Evolutionary conservation across 2,797 vertebrate species (phyloP), one percentile per base, ranked within the genome.

Genomic region (Dallia pectoralis): DNA sequence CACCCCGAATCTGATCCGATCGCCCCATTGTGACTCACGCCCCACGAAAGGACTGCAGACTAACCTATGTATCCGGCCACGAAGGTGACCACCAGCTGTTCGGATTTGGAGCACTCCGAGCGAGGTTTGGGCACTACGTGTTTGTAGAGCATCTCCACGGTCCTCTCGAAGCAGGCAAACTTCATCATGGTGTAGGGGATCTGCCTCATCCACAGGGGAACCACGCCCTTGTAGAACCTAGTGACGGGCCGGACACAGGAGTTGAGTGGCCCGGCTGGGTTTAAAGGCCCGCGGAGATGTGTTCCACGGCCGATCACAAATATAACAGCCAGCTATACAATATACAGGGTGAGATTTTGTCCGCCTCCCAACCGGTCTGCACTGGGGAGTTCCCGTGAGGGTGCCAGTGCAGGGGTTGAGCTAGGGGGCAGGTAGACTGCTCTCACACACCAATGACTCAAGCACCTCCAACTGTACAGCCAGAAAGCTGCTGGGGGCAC

Each of bases 171-270:
- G 91, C 98, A 99, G 83, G 98, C 94, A 4, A 99, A 99, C 84
- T 99, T 99, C 97, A 99, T 99, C 98, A 99, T 99, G 74, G 98
- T 99, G 86, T 99, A 99, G 8, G 98, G 97, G 80, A 99, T 99
- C 93, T 99, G 98, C 67, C 98, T 97, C 98, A 99, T 99, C 97
- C 98, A 99, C 14, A 99, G 93, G 0, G 98, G 97, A 19, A 94
- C 95, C 84, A 99, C 95, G 6, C 98, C 97, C 83, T 99, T 99
- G 82, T 99, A 99, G 93, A 99, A 99, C 40, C 98, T 99, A 68
- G 72, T 2, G 53, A 48, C n/a, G 56, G 2, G 51, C n/a, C 2
- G 0, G 36, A 40, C 51, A 56, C 7, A 51, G n/a, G 9, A n/a
- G 16, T n/a, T n/a, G 51, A 56, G n/a, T n/a, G 6, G 36, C 36